Conservation (phyloP, 2,113 vertebrate species). For the Elgaria multicarinata region DNA sequence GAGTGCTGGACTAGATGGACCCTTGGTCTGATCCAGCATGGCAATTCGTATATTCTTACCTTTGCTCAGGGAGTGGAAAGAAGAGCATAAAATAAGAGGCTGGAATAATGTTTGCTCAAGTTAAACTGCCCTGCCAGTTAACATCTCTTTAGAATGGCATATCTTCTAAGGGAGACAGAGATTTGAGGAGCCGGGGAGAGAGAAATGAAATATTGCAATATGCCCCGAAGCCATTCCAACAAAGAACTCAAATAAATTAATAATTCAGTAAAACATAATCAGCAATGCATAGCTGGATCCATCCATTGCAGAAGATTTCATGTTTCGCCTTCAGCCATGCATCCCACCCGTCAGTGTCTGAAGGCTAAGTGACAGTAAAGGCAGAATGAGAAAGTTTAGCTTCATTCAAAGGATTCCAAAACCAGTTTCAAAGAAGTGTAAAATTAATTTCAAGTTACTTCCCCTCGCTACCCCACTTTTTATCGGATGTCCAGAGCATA, state of each 20-base stretch:
- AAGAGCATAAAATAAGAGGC: fast-evolving
- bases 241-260: neutral
- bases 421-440: neutral
- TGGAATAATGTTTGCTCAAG: neutral
- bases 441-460: neutral
- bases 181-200: fast-evolving
- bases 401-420: neutral
- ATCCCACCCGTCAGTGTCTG: fast-evolving
- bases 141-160: neutral
- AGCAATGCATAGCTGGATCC: fast-evolving
- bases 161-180: neutral
- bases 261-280: neutral
- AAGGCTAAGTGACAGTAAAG: neutral
- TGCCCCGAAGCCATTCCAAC: fast-evolving
- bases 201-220: fast-evolving
- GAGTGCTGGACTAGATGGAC: too few species aligned
- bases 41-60: too few species aligned
- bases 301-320: neutral
- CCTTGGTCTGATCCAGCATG: too few species aligned
- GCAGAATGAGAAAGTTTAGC: neutral
- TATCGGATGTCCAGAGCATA: fast-evolving
- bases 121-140: neutral
- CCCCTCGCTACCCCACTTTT: fast-evolving
- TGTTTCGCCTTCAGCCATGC: fast-evolving
- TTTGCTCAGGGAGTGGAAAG: neutral